Evolutionary conservation across 2,888 invertebrate genomes (phyloP), one percentile per base, ranked within the genome.

Genomic region (Tanypteryx hageni): DNA sequence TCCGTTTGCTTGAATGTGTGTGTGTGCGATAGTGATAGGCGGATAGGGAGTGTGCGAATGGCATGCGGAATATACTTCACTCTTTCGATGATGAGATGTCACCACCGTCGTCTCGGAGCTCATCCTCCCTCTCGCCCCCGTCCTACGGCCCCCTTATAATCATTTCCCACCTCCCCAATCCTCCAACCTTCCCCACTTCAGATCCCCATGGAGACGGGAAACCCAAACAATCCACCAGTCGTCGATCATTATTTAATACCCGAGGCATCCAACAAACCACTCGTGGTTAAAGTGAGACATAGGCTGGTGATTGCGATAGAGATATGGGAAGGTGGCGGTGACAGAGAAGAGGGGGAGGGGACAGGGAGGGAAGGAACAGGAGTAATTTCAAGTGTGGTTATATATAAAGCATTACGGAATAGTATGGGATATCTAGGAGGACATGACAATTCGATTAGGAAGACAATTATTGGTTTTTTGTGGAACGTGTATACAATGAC

Each of bases 171-270:
- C 44, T 44, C 44, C 44, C 44, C 44, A 44, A 44, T 44, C 44
- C 44, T 5, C 44, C 1, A 44, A 44, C 44, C 44, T 44, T 44
- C 5, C 44, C 5, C 44, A 5, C 5, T 44, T 44, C 44, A 44
- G 44, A 44, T 44, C 44, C 44, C 44, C 44, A 18, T 9, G 13
- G 76, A 64, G 64, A 64, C 64, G 76, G 13, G 76, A 76, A 22
- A 27, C 27, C 76, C 76, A 76, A 76, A 76, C 76, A 76, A 76
- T 76, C 76, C 76, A 27, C 22, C n/a, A 11, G 68, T 22, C 76
- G 76, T 22, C 76, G n/a, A n/a, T 68, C 68, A 76, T 76, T 76
- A 76, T 76, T 76, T 76, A 76, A 76, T 76, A 76, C 76, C 76
- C 22, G 76, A 76, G 76, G 27, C 76, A 76, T 68, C 68, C 68